Evolutionary conservation across 2,888 invertebrate species (phyloP).

Genomic region (Eilema caniola): DNA sequence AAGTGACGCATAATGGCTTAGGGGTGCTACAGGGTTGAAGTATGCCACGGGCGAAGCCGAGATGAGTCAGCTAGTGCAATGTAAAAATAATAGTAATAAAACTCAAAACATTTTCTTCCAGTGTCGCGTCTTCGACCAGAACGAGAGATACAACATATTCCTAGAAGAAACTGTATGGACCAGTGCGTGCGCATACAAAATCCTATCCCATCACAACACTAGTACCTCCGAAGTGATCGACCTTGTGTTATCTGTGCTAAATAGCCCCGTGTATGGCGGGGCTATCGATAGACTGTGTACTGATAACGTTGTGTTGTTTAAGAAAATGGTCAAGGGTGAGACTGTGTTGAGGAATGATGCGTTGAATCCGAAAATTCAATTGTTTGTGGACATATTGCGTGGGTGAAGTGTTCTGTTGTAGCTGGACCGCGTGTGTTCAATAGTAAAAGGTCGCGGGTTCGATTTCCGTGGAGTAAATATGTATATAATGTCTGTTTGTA

Average conservation of each 20-base stretch:
- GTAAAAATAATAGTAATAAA: not conserved
- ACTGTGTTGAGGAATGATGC: conserved; percentile 33
- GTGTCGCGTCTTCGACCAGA: conserved; percentile 89
- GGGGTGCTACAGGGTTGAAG: too few relatives aligned
- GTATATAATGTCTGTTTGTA: not conserved
- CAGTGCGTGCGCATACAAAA: conserved; percentile 60
- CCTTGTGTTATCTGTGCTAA: conserved; percentile 35
- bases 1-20: too few relatives aligned
- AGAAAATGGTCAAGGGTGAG: conserved; percentile 42
- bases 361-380: conserved; percentile 64
- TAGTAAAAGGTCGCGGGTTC: not conserved
- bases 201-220: conserved; percentile 35
- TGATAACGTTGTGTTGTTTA: conserved; percentile 56
- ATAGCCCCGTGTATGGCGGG: conserved; percentile 40
- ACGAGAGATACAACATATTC: conserved; percentile 88
- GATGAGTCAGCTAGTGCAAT: too few relatives aligned
- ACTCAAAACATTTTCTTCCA: conserved; percentile 58
- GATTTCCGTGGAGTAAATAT: not conserved
- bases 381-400: conserved; percentile 55
- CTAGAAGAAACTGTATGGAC: conserved; percentile 84
- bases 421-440: not conserved
- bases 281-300: conserved; percentile 62
- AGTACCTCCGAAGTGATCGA: conserved; percentile 16
- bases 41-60: too few relatives aligned
- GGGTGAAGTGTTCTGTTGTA: not conserved